These are phyloP conservation scores for Calycopis cecrops DNA, from an alignment of 1,140 invertebrate genomes.

Conservation along the genomic window DNA sequence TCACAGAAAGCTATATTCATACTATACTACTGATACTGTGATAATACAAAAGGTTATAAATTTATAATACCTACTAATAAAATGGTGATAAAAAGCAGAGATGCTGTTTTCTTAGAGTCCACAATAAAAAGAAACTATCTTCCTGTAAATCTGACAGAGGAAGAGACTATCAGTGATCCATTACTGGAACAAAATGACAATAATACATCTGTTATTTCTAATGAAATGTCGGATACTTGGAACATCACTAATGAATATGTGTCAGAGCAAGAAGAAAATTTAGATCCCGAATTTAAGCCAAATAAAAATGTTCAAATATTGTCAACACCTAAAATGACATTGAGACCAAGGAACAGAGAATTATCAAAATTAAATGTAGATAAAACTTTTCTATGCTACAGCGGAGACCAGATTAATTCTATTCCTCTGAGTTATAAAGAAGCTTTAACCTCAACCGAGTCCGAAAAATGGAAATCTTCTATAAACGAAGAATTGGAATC, in stretches of 20 bases:
- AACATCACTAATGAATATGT: background rate
- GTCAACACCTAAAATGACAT: background rate
- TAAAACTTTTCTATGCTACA: slow-evolving; percentile 4
- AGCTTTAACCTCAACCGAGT: slow-evolving; percentile 20
- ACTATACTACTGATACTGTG: too few species aligned
- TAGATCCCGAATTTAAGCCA: background rate
- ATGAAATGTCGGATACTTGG: background rate
- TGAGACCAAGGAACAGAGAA: background rate
- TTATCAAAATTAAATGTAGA: background rate
- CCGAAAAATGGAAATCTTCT: slow-evolving; percentile 27
- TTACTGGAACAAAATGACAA: slow-evolving; percentile 5
- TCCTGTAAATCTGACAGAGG: background rate
- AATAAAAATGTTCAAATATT: background rate
- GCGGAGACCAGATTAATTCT: slow-evolving; percentile 1
- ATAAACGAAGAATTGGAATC: slow-evolving; percentile 26
- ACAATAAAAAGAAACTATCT: slow-evolving; percentile 29
- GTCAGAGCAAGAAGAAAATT: background rate
- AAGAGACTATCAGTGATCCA: background rate
- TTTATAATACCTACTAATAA: slow-evolving; percentile 25
- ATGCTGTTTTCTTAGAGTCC: slow-evolving; percentile 33
- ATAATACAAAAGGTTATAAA: slow-evolving; percentile 26
- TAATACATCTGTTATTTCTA: background rate
- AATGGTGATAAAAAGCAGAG: slow-evolving; percentile 31
- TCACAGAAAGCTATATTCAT: slow-evolving; percentile 25
- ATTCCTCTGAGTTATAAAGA: slow-evolving; percentile 22